These are phyloP conservation scores for Dendropsophus ebraccatus DNA, from an alignment of 2,113 vertebrate genomes.

Conservation along the genomic window DNA sequence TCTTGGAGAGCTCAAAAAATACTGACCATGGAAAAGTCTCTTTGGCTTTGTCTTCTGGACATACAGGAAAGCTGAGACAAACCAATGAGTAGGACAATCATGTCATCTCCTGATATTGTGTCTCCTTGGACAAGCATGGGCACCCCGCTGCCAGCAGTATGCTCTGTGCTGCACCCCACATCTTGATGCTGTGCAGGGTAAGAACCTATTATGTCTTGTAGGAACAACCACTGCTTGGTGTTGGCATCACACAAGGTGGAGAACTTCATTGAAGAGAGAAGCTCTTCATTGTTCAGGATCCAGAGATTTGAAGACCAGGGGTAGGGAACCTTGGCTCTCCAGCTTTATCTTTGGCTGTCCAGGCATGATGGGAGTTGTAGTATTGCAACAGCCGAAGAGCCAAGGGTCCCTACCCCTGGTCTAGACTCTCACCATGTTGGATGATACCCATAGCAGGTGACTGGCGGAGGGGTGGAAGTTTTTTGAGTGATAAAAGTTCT, in stretches of 20 bases:
- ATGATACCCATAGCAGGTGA: too few species aligned
- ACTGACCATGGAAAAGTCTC: neutral
- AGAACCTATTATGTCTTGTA: slow-evolving; percentile 5
- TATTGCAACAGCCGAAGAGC: too few species aligned
- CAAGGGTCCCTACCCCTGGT: too few species aligned
- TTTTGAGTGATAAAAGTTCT: neutral
- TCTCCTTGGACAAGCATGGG: slow-evolving; percentile 31
- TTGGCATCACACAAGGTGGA: neutral
- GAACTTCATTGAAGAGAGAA: neutral
- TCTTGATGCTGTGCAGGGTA: slow-evolving; percentile 55
- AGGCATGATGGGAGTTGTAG: too few species aligned
- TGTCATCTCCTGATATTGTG: neutral
- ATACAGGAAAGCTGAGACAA: slow-evolving; percentile 3
- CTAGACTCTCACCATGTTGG: neutral
- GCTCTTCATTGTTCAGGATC: neutral
- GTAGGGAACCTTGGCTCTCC: too few species aligned
- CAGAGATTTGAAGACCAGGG: too few species aligned
- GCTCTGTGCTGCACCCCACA: neutral
- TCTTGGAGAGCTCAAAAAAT: neutral
- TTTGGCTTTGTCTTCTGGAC: neutral
- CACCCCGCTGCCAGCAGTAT: slow-evolving; percentile 1
- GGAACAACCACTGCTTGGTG: neutral
- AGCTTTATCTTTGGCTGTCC: too few species aligned
- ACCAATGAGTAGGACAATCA: neutral
- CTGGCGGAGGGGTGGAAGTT: neutral